Evolutionary conservation across 1,140 invertebrate species (phyloP).

Genomic region (Lepidurus packardi): DNA sequence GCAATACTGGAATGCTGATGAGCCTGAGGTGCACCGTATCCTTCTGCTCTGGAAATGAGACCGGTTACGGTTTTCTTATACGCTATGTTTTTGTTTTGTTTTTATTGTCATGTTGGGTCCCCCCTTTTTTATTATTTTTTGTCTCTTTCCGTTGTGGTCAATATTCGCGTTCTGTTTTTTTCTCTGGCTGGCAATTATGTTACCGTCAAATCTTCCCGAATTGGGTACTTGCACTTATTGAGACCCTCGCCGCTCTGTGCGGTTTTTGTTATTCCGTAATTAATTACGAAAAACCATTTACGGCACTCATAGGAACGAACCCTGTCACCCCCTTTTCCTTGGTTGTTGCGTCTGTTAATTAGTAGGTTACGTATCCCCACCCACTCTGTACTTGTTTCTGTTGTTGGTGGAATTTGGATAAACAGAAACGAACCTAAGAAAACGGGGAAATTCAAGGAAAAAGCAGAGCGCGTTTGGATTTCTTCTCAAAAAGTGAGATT

Average conservation of each 20-base stretch:
- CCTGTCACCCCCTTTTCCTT: background rate
- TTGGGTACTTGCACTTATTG: background rate
- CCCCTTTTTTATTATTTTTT: background rate
- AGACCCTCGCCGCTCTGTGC: background rate
- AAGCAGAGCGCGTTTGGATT: background rate
- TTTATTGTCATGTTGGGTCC: background rate
- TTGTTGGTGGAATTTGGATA: conserved; percentile 16
- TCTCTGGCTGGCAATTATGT: background rate
- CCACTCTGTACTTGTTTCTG: background rate
- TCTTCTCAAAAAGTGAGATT: no score
- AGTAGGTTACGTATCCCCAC: background rate
- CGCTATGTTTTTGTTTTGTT: background rate
- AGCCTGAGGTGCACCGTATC: background rate
- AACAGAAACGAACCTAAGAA: background rate
- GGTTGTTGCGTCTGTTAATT: background rate
- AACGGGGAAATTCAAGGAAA: background rate
- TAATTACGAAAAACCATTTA: background rate
- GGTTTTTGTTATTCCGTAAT: conserved; percentile 16
- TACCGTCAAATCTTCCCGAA: background rate
- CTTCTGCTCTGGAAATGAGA: conserved; percentile 1
- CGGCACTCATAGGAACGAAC: background rate
- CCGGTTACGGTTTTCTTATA: conserved; percentile 4
- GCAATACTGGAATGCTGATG: conserved; percentile 1
- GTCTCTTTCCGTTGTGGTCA: background rate
- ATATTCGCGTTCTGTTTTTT: background rate